Evolutionary conservation across 2,797 vertebrate genomes (phyloP), one percentile per base, ranked within the genome.

Genomic region (Amazona finschi): DNA sequence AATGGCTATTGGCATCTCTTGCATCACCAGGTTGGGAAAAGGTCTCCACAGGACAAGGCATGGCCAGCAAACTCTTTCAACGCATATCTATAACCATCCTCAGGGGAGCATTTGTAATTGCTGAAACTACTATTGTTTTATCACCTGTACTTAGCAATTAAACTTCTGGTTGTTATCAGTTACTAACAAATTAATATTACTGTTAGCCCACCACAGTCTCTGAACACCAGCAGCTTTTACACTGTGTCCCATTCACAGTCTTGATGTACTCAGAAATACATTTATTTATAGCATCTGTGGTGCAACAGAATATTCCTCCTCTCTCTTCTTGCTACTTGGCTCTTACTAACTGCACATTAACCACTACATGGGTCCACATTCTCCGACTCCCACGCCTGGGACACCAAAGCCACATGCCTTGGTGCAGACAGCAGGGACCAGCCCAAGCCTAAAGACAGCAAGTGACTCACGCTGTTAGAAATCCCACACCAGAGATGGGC

Each of bases 261-360:
- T 2, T 3, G 5, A 55, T 25, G 22, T 57, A 19, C 84, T 38
- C 1, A 0, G 89, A 76, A 87, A 91, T 9, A 3, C 30, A 3
- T 61, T 72, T 93, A 96, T 96, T 96, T 95, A 95, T 94, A 95
- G 85, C 39, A 1, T 0, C 73, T 3, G 0, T 2, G 0, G 80
- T 2, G 71, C 77, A 46, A 24, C 41, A 13, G n/a, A 38, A 21
- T 4, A 20, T 5, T 6, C 72, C 31, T 39, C 12, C 44, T 6
- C 46, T 21, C 46, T 9, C 36, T 22, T 25, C 19, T 1, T 5
- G 72, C 84, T 33, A 30, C 83, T 8, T 7, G 14, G 10, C 43
- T 0, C 8, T 14, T 7, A 3, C 17, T 1, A 4, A 28, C 87
- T 3, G 84, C 85, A n/a, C 14, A 1, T 3, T 11, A 11, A 21